Conservation (phyloP, 2,113 vertebrate species). For the Hystrix brachyura region DNA sequence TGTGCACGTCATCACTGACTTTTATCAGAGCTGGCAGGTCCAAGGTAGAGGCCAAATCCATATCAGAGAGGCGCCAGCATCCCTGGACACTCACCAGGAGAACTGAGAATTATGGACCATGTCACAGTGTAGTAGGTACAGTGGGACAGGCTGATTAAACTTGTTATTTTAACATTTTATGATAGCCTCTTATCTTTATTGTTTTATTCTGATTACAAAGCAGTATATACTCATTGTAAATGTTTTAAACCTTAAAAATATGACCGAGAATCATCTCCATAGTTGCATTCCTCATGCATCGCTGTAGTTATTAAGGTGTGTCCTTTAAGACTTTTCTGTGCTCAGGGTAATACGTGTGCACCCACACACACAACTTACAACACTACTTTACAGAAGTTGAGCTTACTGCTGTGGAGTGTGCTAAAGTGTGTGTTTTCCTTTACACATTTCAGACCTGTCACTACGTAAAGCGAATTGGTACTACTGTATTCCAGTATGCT, state of each 20-base stretch:
- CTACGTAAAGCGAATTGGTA: not conserved
- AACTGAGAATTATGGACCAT: not conserved
- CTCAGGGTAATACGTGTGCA: not conserved
- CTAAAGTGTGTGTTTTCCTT: slow-evolving; percentile 3
- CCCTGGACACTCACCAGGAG: no score
- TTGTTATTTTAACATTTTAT: not conserved
- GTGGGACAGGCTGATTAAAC: not conserved
- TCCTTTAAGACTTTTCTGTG: not conserved
- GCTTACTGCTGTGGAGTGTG: not conserved
- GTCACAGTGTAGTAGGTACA: rapidly evolving
- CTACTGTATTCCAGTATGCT: not conserved
- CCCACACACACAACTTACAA: no score
- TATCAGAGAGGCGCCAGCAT: rapidly evolving
- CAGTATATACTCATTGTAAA: slow-evolving; percentile 23
- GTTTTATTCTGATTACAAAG: slow-evolving; percentile 52
- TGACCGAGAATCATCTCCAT: not conserved
- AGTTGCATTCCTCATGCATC: not conserved
- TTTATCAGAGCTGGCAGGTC: not conserved
- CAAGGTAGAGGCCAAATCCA: not conserved
- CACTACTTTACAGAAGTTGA: not conserved
- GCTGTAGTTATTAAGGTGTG: not conserved
- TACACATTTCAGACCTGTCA: not conserved
- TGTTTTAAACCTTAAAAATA: slow-evolving; percentile 25
- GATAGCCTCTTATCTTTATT: slow-evolving; percentile 61
- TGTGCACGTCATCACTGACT: not conserved